Percentiles rank a stretch among this genome's conserved stretches.
phyloP scores from a whole-genome alignment of 2,797 vertebrate species.

The Eulemur coronatus region DNA sequence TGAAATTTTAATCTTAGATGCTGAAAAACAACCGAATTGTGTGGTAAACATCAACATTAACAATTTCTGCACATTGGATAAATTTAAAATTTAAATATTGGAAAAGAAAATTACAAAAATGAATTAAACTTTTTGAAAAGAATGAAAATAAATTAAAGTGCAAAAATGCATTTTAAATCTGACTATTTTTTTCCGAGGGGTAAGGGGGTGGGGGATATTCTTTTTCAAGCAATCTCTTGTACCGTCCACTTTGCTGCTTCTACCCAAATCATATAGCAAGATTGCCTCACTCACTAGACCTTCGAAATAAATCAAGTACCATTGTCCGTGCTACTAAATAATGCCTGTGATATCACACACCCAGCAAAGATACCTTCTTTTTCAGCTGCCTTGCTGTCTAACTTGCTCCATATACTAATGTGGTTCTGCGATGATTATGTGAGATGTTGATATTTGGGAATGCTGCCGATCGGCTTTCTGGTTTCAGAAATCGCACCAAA shows the following conservation, averaged over 20 bases:
- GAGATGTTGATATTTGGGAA: constrained; percentile 78
- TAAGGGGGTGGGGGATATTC: background rate
- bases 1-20: constrained; percentile 18
- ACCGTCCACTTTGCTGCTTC: constrained; percentile 53
- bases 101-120: background rate
- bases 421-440: constrained; percentile 40
- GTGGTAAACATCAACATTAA: background rate
- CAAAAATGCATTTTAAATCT: constrained; percentile 40
- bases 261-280: background rate
- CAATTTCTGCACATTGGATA: constrained; percentile 1
- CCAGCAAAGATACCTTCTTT: constrained; percentile 57
- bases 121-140: constrained; percentile 37
- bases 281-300: background rate
- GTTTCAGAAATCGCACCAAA: constrained; percentile 81
- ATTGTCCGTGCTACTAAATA: constrained; percentile 54
- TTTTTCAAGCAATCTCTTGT: constrained; percentile 39
- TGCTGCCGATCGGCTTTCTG: constrained; percentile 64
- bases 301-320: constrained; percentile 67
- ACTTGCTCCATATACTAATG: constrained; percentile 30
- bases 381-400: constrained; percentile 55
- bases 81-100: background rate
- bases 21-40: background rate
- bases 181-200: constrained; percentile 1
- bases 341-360: constrained; percentile 49
- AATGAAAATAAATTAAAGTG: constrained; percentile 24